Base-by-base conservation (phyloP, 1,140 invertebrate genomes). In the Pseudoatta argentina region DNA sequence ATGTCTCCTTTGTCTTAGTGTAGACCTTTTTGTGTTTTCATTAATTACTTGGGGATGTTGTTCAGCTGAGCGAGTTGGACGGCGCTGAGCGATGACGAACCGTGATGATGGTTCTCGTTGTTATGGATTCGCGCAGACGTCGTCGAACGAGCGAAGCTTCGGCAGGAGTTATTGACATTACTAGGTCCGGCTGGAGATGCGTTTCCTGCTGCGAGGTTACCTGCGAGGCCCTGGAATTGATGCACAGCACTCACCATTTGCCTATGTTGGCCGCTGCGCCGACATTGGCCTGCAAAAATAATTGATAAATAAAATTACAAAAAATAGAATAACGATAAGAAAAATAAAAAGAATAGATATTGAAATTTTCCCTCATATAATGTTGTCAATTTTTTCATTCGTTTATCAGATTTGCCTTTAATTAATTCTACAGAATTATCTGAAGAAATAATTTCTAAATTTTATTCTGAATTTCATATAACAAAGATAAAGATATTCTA, bases 191-290 rank as follows among this genome's bases (percentile, higher is more conserved):
- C 88, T 73, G 64, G 21, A 14, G 77, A 71, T 51, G 81, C 63
- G 73, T 79, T 93, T 87, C 61, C 95, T 77, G 95, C 95, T 89
- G 95, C 95, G 24, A 69, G 51, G 14, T 82, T 82, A 73, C 69
- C 48, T 92, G 96, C 96, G 57, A 96, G 95, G 87, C 95, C 96
- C 91, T 96, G 96, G 92, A 97, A 97, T 76, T 96, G 95, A 93
- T 97, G 97, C 88, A 97, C 96, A 67, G 97, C 96, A 89, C 96
- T 97, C 91, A 97, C 96, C 96, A 97, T 97, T 91, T 96, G 96
- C 75, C 92, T 93, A 66, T 86, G 57, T 18, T 93, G 90, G 61
- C 91, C 88, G 39, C 87, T 82, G 39, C 77, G 88, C 53, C 91
- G 87, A 81, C 89, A 87, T 85, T 91, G 92, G 86, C 89, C 93